Conservation (phyloP, 2,888 invertebrate genomes). For the Drosophila algonquin region DNA sequence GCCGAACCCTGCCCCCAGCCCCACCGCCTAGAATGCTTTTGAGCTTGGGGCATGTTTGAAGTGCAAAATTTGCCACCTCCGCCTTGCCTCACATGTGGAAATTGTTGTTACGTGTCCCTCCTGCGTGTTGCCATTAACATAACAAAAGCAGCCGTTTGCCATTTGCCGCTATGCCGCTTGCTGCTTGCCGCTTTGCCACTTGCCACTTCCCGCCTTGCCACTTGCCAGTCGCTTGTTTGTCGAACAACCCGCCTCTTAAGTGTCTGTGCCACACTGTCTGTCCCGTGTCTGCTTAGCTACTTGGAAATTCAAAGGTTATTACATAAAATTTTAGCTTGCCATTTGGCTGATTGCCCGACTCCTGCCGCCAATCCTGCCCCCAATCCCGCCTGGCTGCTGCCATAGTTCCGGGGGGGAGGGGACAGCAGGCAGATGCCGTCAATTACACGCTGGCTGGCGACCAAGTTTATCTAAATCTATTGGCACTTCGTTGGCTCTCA, state of each 20-base stretch:
- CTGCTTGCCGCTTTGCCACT: slow-evolving; percentile 6
- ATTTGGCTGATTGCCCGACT: slow-evolving; percentile 76
- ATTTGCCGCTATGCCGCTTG: slow-evolving; percentile 5
- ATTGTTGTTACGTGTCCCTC: slow-evolving; percentile 71
- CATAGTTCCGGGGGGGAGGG: background rate
- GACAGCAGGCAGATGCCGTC: slow-evolving; percentile 7
- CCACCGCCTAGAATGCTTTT: slow-evolving; percentile 2
- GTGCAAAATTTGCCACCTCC: slow-evolving; percentile 64
- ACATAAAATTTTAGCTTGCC: slow-evolving; percentile 79
- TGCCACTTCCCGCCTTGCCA: slow-evolving; percentile 4
- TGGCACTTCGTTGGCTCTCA: slow-evolving; percentile 51
- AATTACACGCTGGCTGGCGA: slow-evolving; percentile 22
- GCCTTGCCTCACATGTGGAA: slow-evolving; percentile 56
- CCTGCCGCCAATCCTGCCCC: slow-evolving; percentile 38
- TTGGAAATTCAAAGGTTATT: slow-evolving; percentile 78
- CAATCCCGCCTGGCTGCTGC: slow-evolving; percentile 3
- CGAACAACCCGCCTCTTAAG: slow-evolving; percentile 53
- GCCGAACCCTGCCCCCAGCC: background rate
- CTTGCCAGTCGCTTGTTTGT: slow-evolving; percentile 44
- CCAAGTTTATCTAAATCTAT: slow-evolving; percentile 73
- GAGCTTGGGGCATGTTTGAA: slow-evolving; percentile 51
- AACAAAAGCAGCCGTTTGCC: slow-evolving; percentile 63
- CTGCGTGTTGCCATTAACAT: slow-evolving; percentile 67
- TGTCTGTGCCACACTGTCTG: slow-evolving; percentile 41
- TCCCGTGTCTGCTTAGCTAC: slow-evolving; percentile 53